Base-by-base conservation (phyloP, 2,113 vertebrate species). In the Falco punctatus region DNA sequence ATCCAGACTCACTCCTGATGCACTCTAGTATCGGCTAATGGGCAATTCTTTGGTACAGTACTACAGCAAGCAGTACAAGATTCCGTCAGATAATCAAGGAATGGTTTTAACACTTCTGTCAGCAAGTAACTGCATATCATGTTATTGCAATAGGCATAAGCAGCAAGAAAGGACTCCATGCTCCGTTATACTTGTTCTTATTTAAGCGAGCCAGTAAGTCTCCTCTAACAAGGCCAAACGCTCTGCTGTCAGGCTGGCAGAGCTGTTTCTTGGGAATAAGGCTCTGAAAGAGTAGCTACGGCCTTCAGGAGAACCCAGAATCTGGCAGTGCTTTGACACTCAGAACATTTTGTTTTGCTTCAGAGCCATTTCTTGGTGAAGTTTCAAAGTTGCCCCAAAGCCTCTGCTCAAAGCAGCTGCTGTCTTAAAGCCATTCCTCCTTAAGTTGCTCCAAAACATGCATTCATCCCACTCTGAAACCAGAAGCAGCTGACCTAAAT, bases 321-420 rank as follows among this genome's bases (percentile, higher is more conserved):
- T 13, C 24, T 1, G 0, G 33, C 28, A 24, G 44, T 3, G 9
- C 12, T 52, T 4, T 4, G 27, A 28, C 32, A 11, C 54, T 66
- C 38, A 48, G 80, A 86, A 59, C 7, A 38, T 44, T 54, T 11
- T 35, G 9, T 65, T 89, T 86, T 84, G 33, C 44, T 74, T 23
- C 71, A 85, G 27, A 61, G 23, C 26, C 2, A 5, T 52, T 92
- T 89, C 35, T 64, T 61, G 44, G 20, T 67, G n/a, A 84, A 81
- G 33, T 14, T 72, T 77, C 44, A 32, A 85, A 93, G 18, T 32
- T 85, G 28, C 22, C 59, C 59, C 27, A 32, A 70, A 70, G 51
- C 33, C 42, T 62, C 54, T 54, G 51, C 72, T 86, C 42, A 48
- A 73, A 88, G 32, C 28, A 81, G 19, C 16, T 54, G 44, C 55